These are phyloP conservation scores for Tetramorium bicarinatum DNA, from an alignment of 2,888 invertebrate species.

Conservation along the genomic window DNA sequence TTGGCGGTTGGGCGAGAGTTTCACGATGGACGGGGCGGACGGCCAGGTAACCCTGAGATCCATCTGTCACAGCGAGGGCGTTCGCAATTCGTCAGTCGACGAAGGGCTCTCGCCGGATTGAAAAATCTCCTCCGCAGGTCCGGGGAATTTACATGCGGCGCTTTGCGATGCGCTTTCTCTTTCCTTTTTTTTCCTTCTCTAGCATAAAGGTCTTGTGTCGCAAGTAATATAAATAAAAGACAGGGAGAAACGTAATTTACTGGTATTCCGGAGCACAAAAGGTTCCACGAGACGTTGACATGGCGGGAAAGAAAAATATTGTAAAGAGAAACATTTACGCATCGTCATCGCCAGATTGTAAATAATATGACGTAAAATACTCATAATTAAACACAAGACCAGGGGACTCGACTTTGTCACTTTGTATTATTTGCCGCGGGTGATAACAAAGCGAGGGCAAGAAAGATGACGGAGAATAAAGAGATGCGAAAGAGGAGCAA, in stretches of 20 bases:
- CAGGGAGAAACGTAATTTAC: constrained; percentile 27
- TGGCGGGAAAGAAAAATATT: constrained; percentile 7
- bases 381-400: constrained; percentile 26
- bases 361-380: constrained; percentile 16
- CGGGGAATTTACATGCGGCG: constrained; percentile 66
- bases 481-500: not conserved
- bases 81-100: constrained; percentile 76
- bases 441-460: constrained; percentile 21
- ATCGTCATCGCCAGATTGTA: constrained; percentile 11
- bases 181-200: not conserved
- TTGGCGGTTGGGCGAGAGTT: constrained; percentile 76
- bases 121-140: constrained; percentile 69
- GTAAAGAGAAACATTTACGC: not conserved
- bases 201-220: constrained; percentile 20
- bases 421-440: constrained; percentile 14
- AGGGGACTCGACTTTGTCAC: constrained; percentile 17
- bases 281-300: not conserved
- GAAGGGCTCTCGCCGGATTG: constrained; percentile 65
- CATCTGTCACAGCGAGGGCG: constrained; percentile 80
- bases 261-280: constrained; percentile 28
- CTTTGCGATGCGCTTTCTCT: constrained; percentile 25
- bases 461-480: constrained; percentile 5
- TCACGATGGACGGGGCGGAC: constrained; percentile 68
- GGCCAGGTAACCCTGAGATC: constrained; percentile 75
- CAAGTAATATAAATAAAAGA: constrained; percentile 40